phyloP scores from a whole-genome alignment of 2,888 invertebrate genomes.

The Glyphotaelius pellucidus region DNA sequence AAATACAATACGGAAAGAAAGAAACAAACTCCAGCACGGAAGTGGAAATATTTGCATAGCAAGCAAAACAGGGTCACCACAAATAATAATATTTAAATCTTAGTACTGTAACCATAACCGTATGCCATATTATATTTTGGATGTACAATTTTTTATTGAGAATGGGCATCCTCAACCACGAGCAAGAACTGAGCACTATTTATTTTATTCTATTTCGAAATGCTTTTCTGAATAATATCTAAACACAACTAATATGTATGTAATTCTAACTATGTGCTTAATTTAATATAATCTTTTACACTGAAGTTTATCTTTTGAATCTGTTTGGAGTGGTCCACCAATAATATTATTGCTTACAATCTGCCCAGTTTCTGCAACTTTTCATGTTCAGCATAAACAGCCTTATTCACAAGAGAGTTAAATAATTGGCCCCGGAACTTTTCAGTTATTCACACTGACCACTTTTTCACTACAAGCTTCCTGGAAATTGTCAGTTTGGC shows the following conservation, averaged over 20 bases:
- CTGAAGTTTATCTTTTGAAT: not conserved
- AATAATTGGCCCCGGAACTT: not conserved
- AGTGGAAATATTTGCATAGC: not conserved
- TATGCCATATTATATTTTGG: not conserved
- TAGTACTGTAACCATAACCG: not conserved
- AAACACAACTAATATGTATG: not conserved
- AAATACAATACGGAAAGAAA: not conserved
- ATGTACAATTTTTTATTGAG: conserved; percentile 18
- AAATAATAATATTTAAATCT: not conserved
- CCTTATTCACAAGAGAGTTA: not conserved
- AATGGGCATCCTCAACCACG: not conserved
- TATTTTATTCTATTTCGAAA: not conserved
- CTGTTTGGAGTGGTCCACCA: not conserved
- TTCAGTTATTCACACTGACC: not conserved
- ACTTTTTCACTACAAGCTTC: not conserved
- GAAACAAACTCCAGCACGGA: not conserved
- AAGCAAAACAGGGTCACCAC: conserved; percentile 15
- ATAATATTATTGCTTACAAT: not conserved
- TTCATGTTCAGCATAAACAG: not conserved
- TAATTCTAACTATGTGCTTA: not conserved
- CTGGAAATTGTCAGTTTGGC: not conserved
- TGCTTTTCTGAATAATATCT: not conserved
- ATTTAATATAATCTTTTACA: not conserved
- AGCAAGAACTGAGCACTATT: not conserved
- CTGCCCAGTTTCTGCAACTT: not conserved